These are phyloP conservation scores for Paraplagusia blochii DNA, from an alignment of 2,113 vertebrate genomes.

Conservation along the genomic window DNA sequence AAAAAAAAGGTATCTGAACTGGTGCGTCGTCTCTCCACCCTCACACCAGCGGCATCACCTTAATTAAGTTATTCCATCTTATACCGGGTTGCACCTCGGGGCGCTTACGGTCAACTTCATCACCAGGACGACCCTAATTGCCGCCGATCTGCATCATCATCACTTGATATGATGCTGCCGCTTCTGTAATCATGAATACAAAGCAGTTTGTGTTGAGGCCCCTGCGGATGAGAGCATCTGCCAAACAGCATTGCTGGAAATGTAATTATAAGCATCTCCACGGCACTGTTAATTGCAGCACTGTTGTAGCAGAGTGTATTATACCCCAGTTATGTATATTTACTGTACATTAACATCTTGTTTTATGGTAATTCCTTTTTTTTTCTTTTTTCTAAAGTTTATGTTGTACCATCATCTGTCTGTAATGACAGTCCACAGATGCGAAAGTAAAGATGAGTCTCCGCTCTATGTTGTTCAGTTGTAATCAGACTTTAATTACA, in stretches of 20 bases:
- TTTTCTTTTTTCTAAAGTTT: background rate
- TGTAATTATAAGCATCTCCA: conserved; percentile 48
- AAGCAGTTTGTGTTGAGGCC: conserved; percentile 36
- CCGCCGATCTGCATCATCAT: conserved; percentile 27
- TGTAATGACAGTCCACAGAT: background rate
- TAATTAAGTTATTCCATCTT: conserved; percentile 21
- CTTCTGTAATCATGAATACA: conserved; percentile 46
- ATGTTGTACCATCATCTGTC: background rate
- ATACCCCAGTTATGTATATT: background rate
- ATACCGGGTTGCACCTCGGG: conserved; percentile 15
- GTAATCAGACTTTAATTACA: conserved; percentile 47
- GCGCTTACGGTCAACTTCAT: conserved; percentile 23
- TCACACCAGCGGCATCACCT: conserved; percentile 1
- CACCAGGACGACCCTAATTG: conserved; percentile 26
- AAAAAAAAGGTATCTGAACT: background rate
- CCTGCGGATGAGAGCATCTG: conserved; percentile 51
- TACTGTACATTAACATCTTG: background rate
- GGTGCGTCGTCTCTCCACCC: background rate
- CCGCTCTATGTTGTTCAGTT: conserved; percentile 17
- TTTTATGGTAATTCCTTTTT: background rate
- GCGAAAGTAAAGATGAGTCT: background rate
- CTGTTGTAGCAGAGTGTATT: conserved; percentile 11
- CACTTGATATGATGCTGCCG: conserved; percentile 17
- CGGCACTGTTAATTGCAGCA: conserved; percentile 22
- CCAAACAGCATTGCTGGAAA: conserved; percentile 43